Evolutionary conservation across 2,113 vertebrate species (phyloP).

Genomic region (Pollimyrus isidori): DNA sequence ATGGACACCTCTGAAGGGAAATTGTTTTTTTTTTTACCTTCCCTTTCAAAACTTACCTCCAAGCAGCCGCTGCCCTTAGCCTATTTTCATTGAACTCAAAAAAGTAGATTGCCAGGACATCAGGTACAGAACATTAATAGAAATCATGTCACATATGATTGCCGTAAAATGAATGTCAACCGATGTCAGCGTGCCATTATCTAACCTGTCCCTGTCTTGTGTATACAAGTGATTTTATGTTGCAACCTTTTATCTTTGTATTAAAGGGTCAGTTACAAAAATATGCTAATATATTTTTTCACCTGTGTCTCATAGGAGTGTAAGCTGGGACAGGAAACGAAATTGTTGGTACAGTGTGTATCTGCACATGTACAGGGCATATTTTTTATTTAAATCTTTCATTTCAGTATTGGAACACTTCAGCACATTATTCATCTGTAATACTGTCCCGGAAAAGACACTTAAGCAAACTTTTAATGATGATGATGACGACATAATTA

Average conservation of each 20-base stretch:
- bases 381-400: background rate
- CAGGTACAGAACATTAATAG: background rate
- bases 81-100: slow-evolving; percentile 9
- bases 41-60: background rate
- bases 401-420: background rate
- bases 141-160: background rate
- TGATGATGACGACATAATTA: background rate
- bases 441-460: background rate
- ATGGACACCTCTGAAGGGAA: slow-evolving; percentile 43
- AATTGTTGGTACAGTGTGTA: background rate
- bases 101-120: background rate
- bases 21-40: slow-evolving; percentile 36
- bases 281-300: background rate
- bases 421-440: background rate
- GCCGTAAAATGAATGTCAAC: background rate
- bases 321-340: background rate
- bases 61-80: background rate
- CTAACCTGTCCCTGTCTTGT: background rate
- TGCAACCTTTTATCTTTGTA: background rate
- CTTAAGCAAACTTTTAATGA: background rate
- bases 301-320: background rate
- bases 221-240: background rate
- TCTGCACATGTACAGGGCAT: background rate
- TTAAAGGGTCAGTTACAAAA: background rate
- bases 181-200: background rate